Base-by-base conservation (phyloP, 2,888 invertebrate genomes). In the Homarus gammarus region DNA sequence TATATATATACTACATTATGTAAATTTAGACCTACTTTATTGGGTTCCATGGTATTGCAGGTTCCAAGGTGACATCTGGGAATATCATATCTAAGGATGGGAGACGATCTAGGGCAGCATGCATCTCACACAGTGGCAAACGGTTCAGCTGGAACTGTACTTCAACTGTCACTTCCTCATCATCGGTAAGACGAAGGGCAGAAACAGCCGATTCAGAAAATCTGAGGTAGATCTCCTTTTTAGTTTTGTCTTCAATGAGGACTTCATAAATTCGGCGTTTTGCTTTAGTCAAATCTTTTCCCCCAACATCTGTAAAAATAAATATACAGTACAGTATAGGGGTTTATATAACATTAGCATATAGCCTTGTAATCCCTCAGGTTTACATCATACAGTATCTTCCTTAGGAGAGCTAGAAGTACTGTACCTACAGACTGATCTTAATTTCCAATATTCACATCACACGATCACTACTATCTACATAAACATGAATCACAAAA, bases 61-160 rank as follows among this genome's bases (percentile, higher is more conserved):
- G 96, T 84, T 95, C 95, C 61, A 95, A 93, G 87, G 95, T 95
- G 40, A 95, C 95, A 90, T 96, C 95, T 0, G 97, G 97, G 93
- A 97, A 97, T 56, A 97, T 96, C 64, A 96, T 94, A 77, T 95
- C 95, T 85, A 96, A 95, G 93, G 96, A 96, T 0, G 95, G 95
- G 70, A 97, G 95, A 93, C 96, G 95, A 93, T 97, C 97, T 36
- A 97, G 95, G 0, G 97, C 97, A 93, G 96, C 95, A 93, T 97
- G 97, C 97, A 97, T 97, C 93, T 97, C 97, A 94, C 97, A 97
- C 92, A 97, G 96, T 0, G 97, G 96, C 91, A 97, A 94, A 72
- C 97, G 95, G 93, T 97, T 97, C 91, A 97, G 93, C 93, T 97
- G 96, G 93, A 97, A 97, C 93, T 97, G 97, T 86, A 97, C 96